A percentile compares a stretch with the other conserved stretches of the same genome.
These are phyloP conservation scores for Meandrusa payeni DNA, from an alignment of 2,888 invertebrate species.

Conservation along the genomic window DNA sequence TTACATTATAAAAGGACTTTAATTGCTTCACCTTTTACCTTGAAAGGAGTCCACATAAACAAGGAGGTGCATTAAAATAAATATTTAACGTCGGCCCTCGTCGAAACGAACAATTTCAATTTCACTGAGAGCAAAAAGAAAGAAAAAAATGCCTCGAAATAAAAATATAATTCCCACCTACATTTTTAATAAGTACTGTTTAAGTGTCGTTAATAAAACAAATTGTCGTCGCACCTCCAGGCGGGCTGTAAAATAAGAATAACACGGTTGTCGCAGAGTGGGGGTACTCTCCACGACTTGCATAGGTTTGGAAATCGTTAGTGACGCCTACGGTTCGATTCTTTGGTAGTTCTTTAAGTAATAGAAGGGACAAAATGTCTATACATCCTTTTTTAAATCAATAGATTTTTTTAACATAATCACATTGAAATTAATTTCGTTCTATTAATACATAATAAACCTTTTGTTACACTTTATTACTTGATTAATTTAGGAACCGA, in stretches of 20 bases:
- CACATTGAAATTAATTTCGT: too few species aligned
- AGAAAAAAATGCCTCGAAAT: constrained; percentile 34
- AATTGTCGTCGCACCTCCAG: constrained; percentile 54
- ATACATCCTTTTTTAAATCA: too few species aligned
- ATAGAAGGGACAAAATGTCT: constrained; percentile 8
- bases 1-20: constrained; percentile 27
- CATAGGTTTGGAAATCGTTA: constrained; percentile 70
- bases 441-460: too few species aligned
- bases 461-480: too few species aligned
- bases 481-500: too few species aligned
- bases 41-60: constrained; percentile 32
- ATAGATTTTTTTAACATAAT: too few species aligned
- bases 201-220: constrained; percentile 74
- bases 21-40: constrained; percentile 34
- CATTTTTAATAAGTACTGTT: constrained; percentile 70
- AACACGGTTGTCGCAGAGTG: constrained; percentile 42
- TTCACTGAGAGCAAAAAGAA: constrained; percentile 27
- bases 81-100: constrained; percentile 30
- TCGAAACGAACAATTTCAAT: constrained; percentile 29
- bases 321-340: constrained; percentile 60
- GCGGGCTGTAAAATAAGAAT: constrained; percentile 51
- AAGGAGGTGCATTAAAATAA: constrained; percentile 31
- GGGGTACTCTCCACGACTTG: constrained; percentile 41
- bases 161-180: constrained; percentile 62
- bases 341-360: constrained; percentile 26